These are phyloP conservation scores for Sesia bembeciformis DNA, from an alignment of 2,888 invertebrate genomes.

Conservation along the genomic window DNA sequence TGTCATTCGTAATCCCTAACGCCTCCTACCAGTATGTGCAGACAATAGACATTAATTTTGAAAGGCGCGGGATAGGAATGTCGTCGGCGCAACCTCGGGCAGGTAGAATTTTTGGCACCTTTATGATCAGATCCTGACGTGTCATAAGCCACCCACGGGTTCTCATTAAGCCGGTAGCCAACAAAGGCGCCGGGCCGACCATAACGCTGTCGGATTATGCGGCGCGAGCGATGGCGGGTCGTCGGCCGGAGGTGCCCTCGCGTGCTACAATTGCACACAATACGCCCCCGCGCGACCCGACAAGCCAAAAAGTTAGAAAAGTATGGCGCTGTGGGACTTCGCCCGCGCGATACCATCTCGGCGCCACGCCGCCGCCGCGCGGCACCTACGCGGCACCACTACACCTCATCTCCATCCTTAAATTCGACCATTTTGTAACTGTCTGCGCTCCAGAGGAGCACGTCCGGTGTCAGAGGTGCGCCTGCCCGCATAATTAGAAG, in stretches of 20 bases:
- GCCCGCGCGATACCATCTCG: constrained; percentile 48
- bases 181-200: constrained; percentile 64
- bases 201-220: constrained; percentile 68
- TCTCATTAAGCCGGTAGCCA: constrained; percentile 68
- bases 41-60: constrained; percentile 69
- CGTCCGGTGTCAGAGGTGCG: constrained; percentile 42
- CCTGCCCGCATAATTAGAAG: constrained; percentile 54
- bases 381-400: constrained; percentile 14
- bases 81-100: constrained; percentile 48
- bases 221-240: constrained; percentile 48
- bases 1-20: neutral
- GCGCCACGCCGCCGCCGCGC: constrained; percentile 29
- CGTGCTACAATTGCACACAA: constrained; percentile 67
- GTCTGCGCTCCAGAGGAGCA: constrained; percentile 7
- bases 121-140: constrained; percentile 69
- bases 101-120: constrained; percentile 72
- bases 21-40: constrained; percentile 18
- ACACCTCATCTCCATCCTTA: constrained; percentile 33
- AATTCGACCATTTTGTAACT: constrained; percentile 14
- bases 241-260: constrained; percentile 64
- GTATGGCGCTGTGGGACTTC: constrained; percentile 39
- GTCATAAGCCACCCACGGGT: constrained; percentile 70
- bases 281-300: constrained; percentile 58
- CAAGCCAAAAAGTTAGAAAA: constrained; percentile 70
- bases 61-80: constrained; percentile 63